Evolutionary conservation across 2,888 invertebrate genomes (phyloP).

Genomic region (Cotesia congregata): DNA sequence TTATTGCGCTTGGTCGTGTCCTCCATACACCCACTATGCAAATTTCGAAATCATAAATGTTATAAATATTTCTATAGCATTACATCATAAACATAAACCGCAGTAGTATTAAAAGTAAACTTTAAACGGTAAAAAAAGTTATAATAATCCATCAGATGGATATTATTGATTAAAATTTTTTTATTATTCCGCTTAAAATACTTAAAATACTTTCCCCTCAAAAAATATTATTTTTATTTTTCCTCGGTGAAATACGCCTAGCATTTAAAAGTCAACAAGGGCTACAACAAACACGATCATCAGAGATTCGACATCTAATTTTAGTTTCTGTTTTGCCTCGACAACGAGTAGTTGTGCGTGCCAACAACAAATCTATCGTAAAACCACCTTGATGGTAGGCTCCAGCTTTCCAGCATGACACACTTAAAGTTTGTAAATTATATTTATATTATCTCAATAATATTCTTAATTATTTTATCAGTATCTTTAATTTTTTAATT

Average conservation of each 20-base stretch:
- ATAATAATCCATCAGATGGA: background rate
- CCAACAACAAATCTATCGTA: constrained; percentile 20
- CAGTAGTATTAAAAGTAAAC: background rate
- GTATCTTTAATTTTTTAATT: too few species aligned
- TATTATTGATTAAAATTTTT: background rate
- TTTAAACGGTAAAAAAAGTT: background rate
- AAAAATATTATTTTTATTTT: background rate
- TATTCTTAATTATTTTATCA: too few species aligned
- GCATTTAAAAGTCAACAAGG: constrained; percentile 25
- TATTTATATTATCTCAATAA: too few species aligned
- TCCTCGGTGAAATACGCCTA: constrained; percentile 3
- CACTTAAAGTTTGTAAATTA: background rate
- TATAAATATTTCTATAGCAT: background rate
- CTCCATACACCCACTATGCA: background rate
- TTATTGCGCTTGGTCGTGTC: background rate
- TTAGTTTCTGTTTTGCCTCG: constrained; percentile 45
- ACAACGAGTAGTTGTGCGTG: constrained; percentile 32
- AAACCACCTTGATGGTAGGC: constrained; percentile 38
- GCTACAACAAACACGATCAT: constrained; percentile 41
- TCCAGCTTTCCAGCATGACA: constrained; percentile 35
- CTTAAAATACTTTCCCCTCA: background rate
- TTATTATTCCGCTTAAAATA: background rate
- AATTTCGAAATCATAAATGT: background rate
- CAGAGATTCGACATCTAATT: constrained; percentile 48
- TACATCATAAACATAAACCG: background rate